These are phyloP conservation scores for Eupristina koningsbergeri DNA, from an alignment of 1,140 invertebrate species.

Conservation along the genomic window DNA sequence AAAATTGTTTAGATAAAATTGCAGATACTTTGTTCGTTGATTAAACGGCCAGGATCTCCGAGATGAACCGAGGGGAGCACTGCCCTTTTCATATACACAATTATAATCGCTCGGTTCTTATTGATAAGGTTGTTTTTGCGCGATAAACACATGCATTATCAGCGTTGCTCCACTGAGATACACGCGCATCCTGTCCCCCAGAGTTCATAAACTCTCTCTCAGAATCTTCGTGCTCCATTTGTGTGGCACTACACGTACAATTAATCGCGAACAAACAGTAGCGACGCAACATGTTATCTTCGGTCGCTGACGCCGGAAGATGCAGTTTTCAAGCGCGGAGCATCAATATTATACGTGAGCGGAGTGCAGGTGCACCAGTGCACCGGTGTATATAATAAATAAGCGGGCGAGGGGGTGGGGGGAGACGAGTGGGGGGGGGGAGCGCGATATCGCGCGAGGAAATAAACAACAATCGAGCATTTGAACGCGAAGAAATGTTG, in stretches of 20 bases:
- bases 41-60: background rate
- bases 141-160: background rate
- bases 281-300: background rate
- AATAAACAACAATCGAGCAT: background rate
- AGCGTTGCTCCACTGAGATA: conserved; percentile 8
- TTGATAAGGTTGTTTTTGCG: conserved; percentile 1
- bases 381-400: background rate
- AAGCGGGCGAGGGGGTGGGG: too few species aligned
- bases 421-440: too few species aligned
- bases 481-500: background rate
- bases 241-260: conserved; percentile 7
- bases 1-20: too few species aligned
- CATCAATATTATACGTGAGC: background rate
- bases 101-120: background rate
- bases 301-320: background rate
- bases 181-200: background rate
- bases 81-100: background rate
- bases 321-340: background rate
- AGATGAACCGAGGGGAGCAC: background rate
- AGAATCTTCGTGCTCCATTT: conserved; percentile 1
- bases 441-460: background rate
- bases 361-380: background rate
- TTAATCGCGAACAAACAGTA: background rate
- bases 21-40: too few species aligned
- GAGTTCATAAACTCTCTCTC: background rate